phyloP scores from a whole-genome alignment of 2,888 invertebrate species.

The Cyclophora punctaria region DNA sequence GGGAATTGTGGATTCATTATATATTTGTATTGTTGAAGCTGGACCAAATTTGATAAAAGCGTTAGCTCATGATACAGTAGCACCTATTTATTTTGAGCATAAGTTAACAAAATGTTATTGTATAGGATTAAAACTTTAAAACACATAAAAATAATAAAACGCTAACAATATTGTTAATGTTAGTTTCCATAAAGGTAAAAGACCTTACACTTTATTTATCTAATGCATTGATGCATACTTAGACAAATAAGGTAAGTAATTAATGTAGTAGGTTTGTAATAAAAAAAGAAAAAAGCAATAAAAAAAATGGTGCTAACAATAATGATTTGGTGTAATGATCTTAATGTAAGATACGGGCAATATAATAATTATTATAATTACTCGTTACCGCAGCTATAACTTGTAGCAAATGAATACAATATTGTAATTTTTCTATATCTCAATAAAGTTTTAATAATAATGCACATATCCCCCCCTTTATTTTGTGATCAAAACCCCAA shows the following conservation, averaged over 20 bases:
- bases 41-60: constrained; percentile 57
- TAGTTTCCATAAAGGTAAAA: constrained; percentile 46
- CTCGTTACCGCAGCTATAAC: constrained; percentile 56
- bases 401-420: constrained; percentile 54
- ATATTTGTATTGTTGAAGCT: constrained; percentile 53
- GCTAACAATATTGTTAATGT: constrained; percentile 41
- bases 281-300: constrained; percentile 39
- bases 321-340: constrained; percentile 59
- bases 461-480: constrained; percentile 2
- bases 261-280: constrained; percentile 57
- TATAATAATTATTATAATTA: constrained; percentile 34
- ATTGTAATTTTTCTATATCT: constrained; percentile 42
- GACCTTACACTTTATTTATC: constrained; percentile 55
- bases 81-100: constrained; percentile 5
- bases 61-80: constrained; percentile 17
- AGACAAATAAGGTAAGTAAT: constrained; percentile 55
- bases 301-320: constrained; percentile 72
- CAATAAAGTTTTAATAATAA: constrained; percentile 57
- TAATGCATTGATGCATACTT: constrained; percentile 46
- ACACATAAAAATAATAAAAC: constrained; percentile 12
- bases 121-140: constrained; percentile 37
- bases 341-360: constrained; percentile 52
- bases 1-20: constrained; percentile 43
- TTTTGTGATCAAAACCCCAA: too few relatives aligned
- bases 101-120: constrained; percentile 2